These are phyloP conservation scores for Budorcas taxicolor DNA, from an alignment of 2,113 vertebrate species.

Conservation along the genomic window DNA sequence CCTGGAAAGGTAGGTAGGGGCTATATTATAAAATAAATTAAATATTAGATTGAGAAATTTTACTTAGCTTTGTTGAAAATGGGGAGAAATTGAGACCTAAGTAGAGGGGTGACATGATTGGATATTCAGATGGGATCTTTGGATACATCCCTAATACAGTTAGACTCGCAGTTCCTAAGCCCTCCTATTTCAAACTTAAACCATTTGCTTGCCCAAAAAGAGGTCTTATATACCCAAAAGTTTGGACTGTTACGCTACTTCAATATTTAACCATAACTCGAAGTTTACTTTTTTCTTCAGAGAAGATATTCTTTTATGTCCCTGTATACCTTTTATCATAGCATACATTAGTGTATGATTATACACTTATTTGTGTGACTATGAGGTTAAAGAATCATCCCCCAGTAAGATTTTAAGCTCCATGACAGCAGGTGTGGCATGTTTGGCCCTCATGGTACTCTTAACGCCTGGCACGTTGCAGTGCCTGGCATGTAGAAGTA, in stretches of 20 bases:
- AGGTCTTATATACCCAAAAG: background rate
- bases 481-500: background rate
- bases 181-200: background rate
- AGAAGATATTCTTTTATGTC: background rate
- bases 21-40: background rate
- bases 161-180: background rate
- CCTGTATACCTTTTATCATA: background rate
- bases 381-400: background rate
- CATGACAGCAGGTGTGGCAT: background rate
- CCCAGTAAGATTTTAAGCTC: background rate
- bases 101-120: background rate
- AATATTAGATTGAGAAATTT: background rate
- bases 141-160: background rate
- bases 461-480: background rate
- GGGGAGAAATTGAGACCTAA: background rate
- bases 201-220: background rate
- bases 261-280: background rate
- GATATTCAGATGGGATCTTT: background rate
- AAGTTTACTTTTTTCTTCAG: background rate
- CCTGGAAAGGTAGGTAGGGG: background rate
- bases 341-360: background rate
- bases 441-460: background rate
- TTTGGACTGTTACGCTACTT: background rate
- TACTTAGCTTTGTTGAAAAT: constrained; percentile 17
- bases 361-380: background rate